Percentiles rank a stretch among this genome's conserved stretches.
Conservation (phyloP, 1,140 invertebrate species). For the Neodiprion lecontei region DNA sequence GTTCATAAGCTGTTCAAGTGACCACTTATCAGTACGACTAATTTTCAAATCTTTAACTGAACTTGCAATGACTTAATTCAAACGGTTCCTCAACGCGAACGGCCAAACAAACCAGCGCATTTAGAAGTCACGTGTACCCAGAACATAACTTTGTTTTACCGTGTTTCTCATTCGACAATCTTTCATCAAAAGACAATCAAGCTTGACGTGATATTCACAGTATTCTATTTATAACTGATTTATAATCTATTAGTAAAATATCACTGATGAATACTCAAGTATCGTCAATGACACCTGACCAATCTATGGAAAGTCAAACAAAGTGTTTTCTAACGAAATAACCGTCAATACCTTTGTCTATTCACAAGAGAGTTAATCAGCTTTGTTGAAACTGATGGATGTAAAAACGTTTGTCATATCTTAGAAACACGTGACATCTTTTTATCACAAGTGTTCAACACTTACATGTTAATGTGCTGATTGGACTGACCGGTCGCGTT, state of each 20-base stretch:
- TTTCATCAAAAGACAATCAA: no score
- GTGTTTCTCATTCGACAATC: background rate
- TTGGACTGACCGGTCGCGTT: conserved; percentile 59
- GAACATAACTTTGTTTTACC: conserved; percentile 8
- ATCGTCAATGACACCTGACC: background rate
- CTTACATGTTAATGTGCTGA: conserved; percentile 55
- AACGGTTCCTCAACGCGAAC: conserved; percentile 52
- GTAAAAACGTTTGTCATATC: conserved; percentile 7
- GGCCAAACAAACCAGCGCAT: conserved; percentile 53
- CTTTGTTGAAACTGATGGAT: conserved; percentile 6
- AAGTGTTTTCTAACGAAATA: conserved; percentile 25
- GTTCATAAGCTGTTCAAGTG: background rate
- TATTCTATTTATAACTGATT: background rate
- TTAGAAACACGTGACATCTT: background rate
- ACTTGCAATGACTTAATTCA: conserved; percentile 20
- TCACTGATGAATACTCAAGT: background rate
- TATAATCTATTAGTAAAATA: background rate
- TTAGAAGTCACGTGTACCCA: conserved; percentile 30
- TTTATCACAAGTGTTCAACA: conserved; percentile 30
- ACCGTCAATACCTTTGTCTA: conserved; percentile 28
- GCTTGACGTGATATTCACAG: background rate
- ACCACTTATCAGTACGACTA: conserved; percentile 5
- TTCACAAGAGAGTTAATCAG: conserved; percentile 29
- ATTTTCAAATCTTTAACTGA: background rate
- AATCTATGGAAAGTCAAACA: background rate